A percentile compares a stretch with the other conserved stretches of the same genome.
Evolutionary conservation across 2,113 vertebrate genomes (phyloP).

Genomic region (Malurus cyaneus): DNA sequence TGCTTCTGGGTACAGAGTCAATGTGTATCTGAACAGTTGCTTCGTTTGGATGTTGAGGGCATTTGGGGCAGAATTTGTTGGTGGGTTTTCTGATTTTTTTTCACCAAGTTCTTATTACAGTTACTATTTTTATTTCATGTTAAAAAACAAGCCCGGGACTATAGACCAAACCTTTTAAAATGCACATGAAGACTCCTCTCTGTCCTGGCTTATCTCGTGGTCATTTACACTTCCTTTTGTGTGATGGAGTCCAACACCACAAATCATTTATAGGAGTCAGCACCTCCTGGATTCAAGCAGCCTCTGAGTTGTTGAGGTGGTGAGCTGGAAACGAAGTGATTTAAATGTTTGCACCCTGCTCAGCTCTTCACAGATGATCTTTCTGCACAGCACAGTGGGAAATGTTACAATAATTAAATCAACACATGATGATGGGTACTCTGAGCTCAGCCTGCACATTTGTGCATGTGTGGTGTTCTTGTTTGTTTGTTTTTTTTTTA

Average conservation of each 20-base stretch:
- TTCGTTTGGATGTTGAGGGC: neutral
- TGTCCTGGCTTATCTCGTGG: neutral
- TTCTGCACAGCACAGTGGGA: neutral
- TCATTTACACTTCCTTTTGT: neutral
- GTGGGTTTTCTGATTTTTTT: neutral
- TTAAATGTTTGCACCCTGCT: conserved; percentile 16
- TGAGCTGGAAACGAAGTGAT: conserved; percentile 5
- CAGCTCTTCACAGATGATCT: neutral
- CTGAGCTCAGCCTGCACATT: neutral
- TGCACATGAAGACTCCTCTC: neutral
- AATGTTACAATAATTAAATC: conserved; percentile 29
- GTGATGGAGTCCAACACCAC: neutral
- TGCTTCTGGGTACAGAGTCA: neutral
- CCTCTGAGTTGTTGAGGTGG: neutral
- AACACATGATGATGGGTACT: neutral
- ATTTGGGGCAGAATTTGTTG: neutral
- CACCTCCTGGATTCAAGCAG: neutral
- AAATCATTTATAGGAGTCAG: neutral
- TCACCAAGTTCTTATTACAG: neutral
- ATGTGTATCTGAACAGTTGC: neutral
- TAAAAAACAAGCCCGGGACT: neutral
- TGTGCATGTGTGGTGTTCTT: neutral
- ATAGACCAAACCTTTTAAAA: neutral
- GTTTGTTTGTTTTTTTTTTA: neutral
- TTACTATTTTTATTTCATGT: neutral